These are phyloP conservation scores for Glareola pratincola DNA, from an alignment of 2,113 vertebrate genomes.

Conservation along the genomic window DNA sequence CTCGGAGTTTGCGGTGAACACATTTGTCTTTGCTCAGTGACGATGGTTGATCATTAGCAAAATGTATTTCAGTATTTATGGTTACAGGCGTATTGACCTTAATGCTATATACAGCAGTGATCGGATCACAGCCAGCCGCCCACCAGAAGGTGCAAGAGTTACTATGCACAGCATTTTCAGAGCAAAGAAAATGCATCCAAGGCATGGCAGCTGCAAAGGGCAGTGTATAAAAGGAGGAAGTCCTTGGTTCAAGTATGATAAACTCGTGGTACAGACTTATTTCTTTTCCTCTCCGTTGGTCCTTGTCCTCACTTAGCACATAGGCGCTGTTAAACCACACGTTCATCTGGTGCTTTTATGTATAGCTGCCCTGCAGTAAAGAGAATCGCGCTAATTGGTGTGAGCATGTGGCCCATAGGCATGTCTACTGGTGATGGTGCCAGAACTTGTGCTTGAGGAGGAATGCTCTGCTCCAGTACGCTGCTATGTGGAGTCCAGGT, in stretches of 20 bases:
- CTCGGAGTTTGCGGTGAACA: not conserved
- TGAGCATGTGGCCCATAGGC: not conserved
- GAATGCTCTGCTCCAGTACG: not conserved
- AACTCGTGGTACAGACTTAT: not conserved
- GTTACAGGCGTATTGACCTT: slow-evolving; percentile 38
- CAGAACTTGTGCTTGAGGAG: not conserved
- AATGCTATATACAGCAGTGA: not conserved
- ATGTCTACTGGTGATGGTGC: not conserved
- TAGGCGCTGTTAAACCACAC: not conserved
- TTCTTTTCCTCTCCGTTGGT: not conserved
- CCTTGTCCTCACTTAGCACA: not conserved
- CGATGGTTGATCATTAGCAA: slow-evolving; percentile 48
- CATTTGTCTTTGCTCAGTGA: slow-evolving; percentile 51
- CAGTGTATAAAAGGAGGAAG: not conserved
- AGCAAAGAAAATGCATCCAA: not conserved
- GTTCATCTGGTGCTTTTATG: not conserved
- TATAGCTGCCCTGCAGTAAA: not conserved
- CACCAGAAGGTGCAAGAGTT: not conserved
- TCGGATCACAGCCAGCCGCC: slow-evolving; percentile 1
- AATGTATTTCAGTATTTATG: slow-evolving; percentile 59
- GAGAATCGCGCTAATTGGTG: not conserved
- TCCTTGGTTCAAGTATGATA: not conserved
- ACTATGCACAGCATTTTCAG: not conserved
- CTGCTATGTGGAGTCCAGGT: not conserved
- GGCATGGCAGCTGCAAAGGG: not conserved